phyloP scores from a whole-genome alignment of 1,140 invertebrate species.

The Atta colombica region DNA sequence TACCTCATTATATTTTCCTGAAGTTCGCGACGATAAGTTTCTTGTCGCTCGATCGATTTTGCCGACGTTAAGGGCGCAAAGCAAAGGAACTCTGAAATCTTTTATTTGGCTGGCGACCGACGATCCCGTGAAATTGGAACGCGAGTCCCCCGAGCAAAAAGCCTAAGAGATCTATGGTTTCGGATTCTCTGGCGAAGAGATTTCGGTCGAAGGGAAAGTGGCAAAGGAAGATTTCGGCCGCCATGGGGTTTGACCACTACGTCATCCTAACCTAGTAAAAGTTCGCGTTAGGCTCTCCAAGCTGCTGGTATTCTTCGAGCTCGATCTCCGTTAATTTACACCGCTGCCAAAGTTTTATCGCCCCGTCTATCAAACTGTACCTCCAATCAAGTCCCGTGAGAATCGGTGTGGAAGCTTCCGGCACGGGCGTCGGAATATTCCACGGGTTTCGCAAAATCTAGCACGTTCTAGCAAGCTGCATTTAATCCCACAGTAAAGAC shows the following conservation, averaged over 20 bases:
- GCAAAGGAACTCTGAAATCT: background rate
- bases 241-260: background rate
- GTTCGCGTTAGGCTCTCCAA: conserved; percentile 41
- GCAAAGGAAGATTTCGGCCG: background rate
- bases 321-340: conserved; percentile 77
- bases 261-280: conserved; percentile 54
- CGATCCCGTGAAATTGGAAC: conserved; percentile 60
- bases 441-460: conserved; percentile 47
- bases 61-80: background rate
- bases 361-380: conserved; percentile 74
- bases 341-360: conserved; percentile 81
- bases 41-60: background rate
- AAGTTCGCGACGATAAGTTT: background rate
- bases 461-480: conserved; percentile 31
- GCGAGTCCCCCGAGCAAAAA: conserved; percentile 43
- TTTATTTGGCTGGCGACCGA: background rate
- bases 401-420: conserved; percentile 29
- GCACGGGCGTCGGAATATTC: conserved; percentile 33
- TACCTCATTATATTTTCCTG: conserved; percentile 35
- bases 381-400: conserved; percentile 47
- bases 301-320: conserved; percentile 28
- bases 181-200: background rate
- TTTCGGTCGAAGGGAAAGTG: background rate
- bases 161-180: conserved; percentile 61
- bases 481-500: conserved; percentile 48